Base-by-base conservation (phyloP, 2,888 invertebrate species). In the Dynastes maya region DNA sequence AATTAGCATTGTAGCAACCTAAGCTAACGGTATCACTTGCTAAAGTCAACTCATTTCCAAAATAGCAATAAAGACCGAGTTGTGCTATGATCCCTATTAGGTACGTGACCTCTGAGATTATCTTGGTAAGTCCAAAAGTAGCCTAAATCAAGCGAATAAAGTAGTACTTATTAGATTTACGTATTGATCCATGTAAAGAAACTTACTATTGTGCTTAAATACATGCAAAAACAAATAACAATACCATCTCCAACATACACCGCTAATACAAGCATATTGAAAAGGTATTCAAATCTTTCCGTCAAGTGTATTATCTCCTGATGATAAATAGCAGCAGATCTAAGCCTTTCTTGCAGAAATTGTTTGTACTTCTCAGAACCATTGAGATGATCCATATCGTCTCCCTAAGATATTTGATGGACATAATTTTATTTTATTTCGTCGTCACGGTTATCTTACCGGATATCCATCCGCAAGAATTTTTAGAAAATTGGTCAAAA, bases 31-130 rank as follows among this genome's bases (percentile, higher is more conserved):
- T 78, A 70, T 79, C 65, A 40, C 80, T 80, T 72, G 78, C 80
- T 8, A 80, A 68, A 40, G 79, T 74, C n/a, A 82, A 70, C 37
- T 82, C 82, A 61, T 82, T 81, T 2, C 82, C 82, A 78, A 80
- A 82, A 45, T 78, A 82, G 53, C 80, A 79, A 68, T 80, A 77
- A 13, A 82, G 27, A 16, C 78, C 70, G 11, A 81, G 79, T 79
- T 82, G 78, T 8, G 32, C 61, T 11, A n/a, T 29, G 29, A 78
- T 78, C 22, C 27, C 32, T 13, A 37, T 27, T 11, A 63, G 22
- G n/a, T 63, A 78, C 9, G 53, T 61, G n/a, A 51, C 29, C 1
- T 63, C 72, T 51, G 37, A 64, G 13, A 72, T 29, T 11, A 32
- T 53, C 22, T 64, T 55, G 29, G 32, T 32, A 37, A 58, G 40